Evolutionary conservation across 2,113 vertebrate genomes (phyloP), one percentile per base, ranked within the genome.

Genomic region (Myrmophylax atrothorax): DNA sequence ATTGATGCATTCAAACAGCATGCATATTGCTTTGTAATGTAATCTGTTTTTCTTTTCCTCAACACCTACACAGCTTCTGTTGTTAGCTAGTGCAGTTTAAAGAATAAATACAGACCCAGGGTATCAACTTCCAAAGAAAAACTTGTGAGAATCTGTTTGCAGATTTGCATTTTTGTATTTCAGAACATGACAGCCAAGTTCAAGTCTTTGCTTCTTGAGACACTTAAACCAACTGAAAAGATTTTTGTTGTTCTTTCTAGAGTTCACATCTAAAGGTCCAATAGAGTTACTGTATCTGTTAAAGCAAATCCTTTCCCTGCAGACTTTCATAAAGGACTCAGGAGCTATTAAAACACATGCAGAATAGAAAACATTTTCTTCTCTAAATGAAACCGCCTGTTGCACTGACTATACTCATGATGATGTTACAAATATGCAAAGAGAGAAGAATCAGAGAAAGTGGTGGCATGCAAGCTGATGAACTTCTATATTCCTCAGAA

Each of bases 61-160:
- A 90, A 97, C 97, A 95, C 97, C 97, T 96, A 97, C 96, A 96
- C 95, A 97, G 82, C 97, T 97, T 97, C 95, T 97, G 97, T 93
- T 96, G 93, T 88, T 82, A 74, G 62, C 92, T 88, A 72, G 82
- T 55, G 88, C 95, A 87, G 85, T 94, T 95, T 94, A 94, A 91
- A 96, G 88, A 96, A 90, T 96, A 96, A 94, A 97, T 88, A 94
- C 1, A 4, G 82, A 84, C 87, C 15, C 44, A 47, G 70, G 59
- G 68, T 96, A 93, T 91, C 82, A 84, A 74, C 84, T 95, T 94
- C 87, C 83, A 93, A 88, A 84, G 69, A 82, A 82, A 89, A 94
- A 72, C 62, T 80, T 89, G 47, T 74, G 62, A 94, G 93, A 86
- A 94, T 60, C 73, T 87, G 68, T 88, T 74, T 90, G 40, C 56